phyloP scores from a whole-genome alignment of 2,888 invertebrate genomes.

The Quadriops clusia region DNA sequence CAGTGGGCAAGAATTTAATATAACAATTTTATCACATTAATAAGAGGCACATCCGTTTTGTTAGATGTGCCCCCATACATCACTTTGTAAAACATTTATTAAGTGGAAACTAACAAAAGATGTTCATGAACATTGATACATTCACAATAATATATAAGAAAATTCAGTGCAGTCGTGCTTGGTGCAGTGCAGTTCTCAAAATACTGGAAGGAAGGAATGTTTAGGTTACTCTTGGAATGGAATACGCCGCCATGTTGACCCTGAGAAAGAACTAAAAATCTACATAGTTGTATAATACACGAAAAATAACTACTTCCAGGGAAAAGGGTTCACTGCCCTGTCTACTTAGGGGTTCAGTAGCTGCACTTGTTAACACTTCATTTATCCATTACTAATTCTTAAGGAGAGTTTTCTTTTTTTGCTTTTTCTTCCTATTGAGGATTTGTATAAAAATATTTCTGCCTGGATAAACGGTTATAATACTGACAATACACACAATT shows the following conservation, averaged over 20 bases:
- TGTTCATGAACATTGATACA: constrained; percentile 6
- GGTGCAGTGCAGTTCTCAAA: constrained; percentile 19
- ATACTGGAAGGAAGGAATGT: constrained; percentile 14
- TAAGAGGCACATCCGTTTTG: constrained; percentile 3
- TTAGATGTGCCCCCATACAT: constrained; percentile 6
- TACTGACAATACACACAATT: not conserved
- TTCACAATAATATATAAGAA: constrained; percentile 3
- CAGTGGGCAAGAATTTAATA: constrained; percentile 26
- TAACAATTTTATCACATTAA: constrained; percentile 29
- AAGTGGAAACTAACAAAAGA: constrained; percentile 1
- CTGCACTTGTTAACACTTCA: constrained; percentile 2
- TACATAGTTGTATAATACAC: constrained; percentile 16
- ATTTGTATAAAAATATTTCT: constrained; percentile 1
- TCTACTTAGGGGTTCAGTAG: constrained; percentile 5
- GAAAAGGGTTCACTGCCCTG: constrained; percentile 15
- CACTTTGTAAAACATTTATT: constrained; percentile 6
- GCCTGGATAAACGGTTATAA: not conserved
- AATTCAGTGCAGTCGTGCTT: constrained; percentile 20
- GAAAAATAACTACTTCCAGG: constrained; percentile 15
- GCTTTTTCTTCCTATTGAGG: not conserved
- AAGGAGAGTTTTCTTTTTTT: too few relatives aligned
- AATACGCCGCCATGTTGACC: constrained; percentile 27
- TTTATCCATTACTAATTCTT: too few relatives aligned
- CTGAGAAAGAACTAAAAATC: constrained; percentile 27
- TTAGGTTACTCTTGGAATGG: constrained; percentile 12